Evolutionary conservation across 2,797 vertebrate genomes (phyloP).

Genomic region (Rhadinocentrus ornatus): DNA sequence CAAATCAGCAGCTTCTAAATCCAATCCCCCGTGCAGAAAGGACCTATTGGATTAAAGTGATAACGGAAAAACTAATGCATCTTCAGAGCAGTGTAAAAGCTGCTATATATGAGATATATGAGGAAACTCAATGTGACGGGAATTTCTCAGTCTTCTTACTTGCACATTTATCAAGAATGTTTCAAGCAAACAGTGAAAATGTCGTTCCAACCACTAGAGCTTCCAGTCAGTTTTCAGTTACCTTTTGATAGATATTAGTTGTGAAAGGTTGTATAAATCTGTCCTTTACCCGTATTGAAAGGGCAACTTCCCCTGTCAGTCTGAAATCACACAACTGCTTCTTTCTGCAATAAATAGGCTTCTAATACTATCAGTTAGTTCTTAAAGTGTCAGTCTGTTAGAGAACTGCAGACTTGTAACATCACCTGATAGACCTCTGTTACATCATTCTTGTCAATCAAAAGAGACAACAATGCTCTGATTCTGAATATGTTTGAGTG

Average conservation of each 20-base stretch:
- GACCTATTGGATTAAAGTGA: conserved; percentile 72
- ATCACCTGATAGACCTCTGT: conserved; percentile 45
- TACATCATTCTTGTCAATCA: conserved; percentile 64
- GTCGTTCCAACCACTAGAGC: conserved; percentile 38
- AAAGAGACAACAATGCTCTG: not conserved
- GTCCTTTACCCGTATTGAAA: conserved; percentile 26
- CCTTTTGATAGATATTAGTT: conserved; percentile 44
- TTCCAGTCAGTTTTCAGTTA: conserved; percentile 33
- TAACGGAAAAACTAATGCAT: conserved; percentile 70
- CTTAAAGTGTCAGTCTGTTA: conserved; percentile 26
- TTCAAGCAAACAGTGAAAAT: conserved; percentile 52
- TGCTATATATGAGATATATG: conserved; percentile 29
- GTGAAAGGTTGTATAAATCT: conserved; percentile 51
- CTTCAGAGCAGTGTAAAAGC: conserved; percentile 49
- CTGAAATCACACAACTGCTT: conserved; percentile 49
- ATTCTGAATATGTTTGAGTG: conserved; percentile 7
- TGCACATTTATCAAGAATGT: conserved; percentile 56
- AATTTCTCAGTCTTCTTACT: conserved; percentile 66
- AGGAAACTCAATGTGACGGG: conserved; percentile 67
- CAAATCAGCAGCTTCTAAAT: conserved; percentile 71
- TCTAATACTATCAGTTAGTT: conserved; percentile 51
- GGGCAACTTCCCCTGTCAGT: conserved; percentile 47
- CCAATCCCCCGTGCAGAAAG: conserved; percentile 64
- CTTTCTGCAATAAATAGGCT: conserved; percentile 43
- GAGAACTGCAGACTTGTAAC: conserved; percentile 22